Evolutionary conservation across 2,113 vertebrate genomes (phyloP).

Genomic region (Fregata magnificens): DNA sequence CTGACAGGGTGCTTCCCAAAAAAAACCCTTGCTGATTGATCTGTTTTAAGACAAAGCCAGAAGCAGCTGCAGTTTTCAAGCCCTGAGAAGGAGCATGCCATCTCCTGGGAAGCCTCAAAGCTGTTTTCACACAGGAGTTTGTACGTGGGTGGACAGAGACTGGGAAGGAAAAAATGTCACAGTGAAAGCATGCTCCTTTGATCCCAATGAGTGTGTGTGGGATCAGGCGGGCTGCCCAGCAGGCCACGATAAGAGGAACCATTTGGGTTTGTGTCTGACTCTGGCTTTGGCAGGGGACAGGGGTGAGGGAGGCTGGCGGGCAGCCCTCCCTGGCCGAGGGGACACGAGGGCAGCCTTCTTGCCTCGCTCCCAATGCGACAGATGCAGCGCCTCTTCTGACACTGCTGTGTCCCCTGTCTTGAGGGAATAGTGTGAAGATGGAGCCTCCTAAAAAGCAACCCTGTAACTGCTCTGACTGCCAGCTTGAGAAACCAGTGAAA

Average conservation of each 20-base stretch:
- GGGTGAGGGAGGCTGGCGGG: neutral
- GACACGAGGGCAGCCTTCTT: neutral
- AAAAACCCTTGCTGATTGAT: neutral
- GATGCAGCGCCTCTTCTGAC: neutral
- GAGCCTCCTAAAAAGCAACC: neutral
- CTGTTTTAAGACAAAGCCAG: neutral
- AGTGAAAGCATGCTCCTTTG: neutral
- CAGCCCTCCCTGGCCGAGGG: neutral
- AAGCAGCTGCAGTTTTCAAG: neutral
- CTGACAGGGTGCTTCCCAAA: neutral
- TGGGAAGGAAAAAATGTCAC: fast-evolving
- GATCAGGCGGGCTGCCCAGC: neutral
- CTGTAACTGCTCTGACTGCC: neutral
- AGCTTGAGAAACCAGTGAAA: neutral
- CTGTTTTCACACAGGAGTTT: neutral
- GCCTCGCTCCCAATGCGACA: neutral
- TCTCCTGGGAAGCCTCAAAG: neutral
- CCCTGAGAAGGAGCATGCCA: neutral
- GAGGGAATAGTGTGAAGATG: neutral
- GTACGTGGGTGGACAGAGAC: neutral
- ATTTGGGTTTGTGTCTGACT: fast-evolving
- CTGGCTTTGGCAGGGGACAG: neutral
- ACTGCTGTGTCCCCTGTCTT: fast-evolving
- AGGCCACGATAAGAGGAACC: neutral
- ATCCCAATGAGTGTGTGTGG: neutral